phyloP scores from a whole-genome alignment of 2,797 vertebrate genomes.

The Mionectes olivaceus region DNA sequence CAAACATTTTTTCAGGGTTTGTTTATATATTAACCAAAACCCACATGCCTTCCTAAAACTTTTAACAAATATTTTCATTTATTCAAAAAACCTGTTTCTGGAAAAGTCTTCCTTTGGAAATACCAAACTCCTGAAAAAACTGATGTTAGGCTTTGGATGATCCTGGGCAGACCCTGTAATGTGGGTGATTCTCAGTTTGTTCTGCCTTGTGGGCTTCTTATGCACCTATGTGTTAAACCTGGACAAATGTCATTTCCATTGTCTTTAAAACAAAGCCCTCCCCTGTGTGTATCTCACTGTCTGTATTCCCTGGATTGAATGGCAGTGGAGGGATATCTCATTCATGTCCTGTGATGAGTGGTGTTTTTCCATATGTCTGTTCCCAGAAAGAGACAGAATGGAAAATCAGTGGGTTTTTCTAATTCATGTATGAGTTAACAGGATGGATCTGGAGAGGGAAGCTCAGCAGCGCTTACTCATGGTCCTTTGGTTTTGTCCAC shows the following conservation, averaged over 20 bases:
- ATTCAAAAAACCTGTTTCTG: neutral
- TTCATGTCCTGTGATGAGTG: neutral
- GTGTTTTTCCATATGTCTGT: neutral
- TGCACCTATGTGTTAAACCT: neutral
- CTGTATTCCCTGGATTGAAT: neutral
- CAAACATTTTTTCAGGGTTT: neutral
- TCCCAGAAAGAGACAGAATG: neutral
- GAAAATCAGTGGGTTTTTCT: neutral
- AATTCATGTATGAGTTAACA: neutral
- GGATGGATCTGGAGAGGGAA: neutral
- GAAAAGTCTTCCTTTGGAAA: neutral
- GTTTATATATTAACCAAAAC: neutral
- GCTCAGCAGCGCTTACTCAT: neutral
- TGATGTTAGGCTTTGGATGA: neutral
- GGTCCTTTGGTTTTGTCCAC: neutral
- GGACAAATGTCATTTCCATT: neutral
- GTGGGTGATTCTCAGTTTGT: neutral
- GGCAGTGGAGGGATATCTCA: neutral
- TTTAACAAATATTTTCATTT: neutral
- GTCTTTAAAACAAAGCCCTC: neutral
- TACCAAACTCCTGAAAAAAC: neutral
- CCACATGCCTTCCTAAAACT: neutral
- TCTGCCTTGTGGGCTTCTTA: neutral
- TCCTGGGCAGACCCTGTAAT: neutral
- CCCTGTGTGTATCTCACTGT: neutral